Conservation (phyloP, 2,113 vertebrate genomes). For the Pholis gunnellus region DNA sequence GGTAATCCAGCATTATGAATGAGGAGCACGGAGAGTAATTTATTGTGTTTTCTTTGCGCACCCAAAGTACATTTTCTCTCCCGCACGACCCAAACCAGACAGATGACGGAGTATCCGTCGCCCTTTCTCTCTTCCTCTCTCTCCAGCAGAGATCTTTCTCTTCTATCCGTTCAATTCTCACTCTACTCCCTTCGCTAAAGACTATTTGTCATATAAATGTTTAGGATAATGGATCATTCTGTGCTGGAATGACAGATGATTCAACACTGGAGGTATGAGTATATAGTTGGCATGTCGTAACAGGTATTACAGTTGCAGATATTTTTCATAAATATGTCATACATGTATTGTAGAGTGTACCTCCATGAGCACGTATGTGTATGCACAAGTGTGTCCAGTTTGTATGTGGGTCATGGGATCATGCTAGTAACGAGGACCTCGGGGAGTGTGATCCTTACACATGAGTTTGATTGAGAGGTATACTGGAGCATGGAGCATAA, state of each 20-base stretch:
- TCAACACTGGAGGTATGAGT: conserved; percentile 35
- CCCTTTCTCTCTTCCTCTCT: conserved; percentile 34
- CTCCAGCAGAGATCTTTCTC: conserved; percentile 36
- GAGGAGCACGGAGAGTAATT: conserved; percentile 70
- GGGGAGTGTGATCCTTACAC: conserved; percentile 36
- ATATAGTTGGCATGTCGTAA: conserved; percentile 24
- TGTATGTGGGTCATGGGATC: conserved; percentile 57
- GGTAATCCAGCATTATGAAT: conserved; percentile 77
- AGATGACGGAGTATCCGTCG: conserved; percentile 48
- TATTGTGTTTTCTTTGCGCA: conserved; percentile 75
- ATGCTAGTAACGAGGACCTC: conserved; percentile 57
- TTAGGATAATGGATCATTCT: conserved; percentile 49
- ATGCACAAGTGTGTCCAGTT: conserved; percentile 26
- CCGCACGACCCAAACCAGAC: conserved; percentile 47
- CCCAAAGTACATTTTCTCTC: conserved; percentile 65
- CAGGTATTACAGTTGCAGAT: conserved; percentile 32
- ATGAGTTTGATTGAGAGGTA: conserved; percentile 66
- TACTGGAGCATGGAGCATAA: conserved; percentile 36
- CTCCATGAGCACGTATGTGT: background rate
- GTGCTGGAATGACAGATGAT: conserved; percentile 32
- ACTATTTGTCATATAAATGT: conserved; percentile 53
- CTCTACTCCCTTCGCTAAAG: conserved; percentile 21
- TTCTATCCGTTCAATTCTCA: conserved; percentile 36
- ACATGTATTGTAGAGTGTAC: conserved; percentile 4
- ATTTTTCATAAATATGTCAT: conserved; percentile 56